phyloP scores from a whole-genome alignment of 2,113 vertebrate species.

The Neomonachus schauinslandi region DNA sequence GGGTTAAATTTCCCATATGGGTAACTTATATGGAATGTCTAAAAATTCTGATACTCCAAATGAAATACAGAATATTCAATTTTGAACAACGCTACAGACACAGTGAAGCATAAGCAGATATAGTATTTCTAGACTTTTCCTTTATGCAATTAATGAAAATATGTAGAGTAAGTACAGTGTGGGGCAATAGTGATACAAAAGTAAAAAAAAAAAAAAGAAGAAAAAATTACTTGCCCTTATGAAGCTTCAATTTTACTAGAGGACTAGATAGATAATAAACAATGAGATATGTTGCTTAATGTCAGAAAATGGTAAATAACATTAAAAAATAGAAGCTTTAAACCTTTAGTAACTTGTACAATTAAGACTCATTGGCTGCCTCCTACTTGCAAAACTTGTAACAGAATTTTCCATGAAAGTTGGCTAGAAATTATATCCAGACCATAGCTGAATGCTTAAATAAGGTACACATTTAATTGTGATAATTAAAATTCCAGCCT shows the following conservation, averaged over 20 bases:
- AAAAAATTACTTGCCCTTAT: neutral
- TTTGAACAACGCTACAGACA: neutral
- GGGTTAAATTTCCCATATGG: neutral
- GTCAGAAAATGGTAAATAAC: slow-evolving; percentile 21
- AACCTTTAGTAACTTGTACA: neutral
- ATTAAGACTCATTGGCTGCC: neutral
- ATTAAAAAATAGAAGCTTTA: neutral
- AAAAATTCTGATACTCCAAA: slow-evolving; percentile 2
- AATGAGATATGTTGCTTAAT: neutral
- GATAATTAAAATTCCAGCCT: neutral
- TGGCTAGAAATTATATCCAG: neutral
- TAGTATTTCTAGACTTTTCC: neutral
- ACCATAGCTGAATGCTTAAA: neutral
- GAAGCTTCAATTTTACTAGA: slow-evolving; percentile 3
- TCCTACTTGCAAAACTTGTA: neutral
- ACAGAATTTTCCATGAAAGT: neutral
- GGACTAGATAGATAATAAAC: neutral
- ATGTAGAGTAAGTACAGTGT: neutral
- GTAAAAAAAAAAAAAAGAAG: neutral
- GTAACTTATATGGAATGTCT: neutral
- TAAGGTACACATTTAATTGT: neutral
- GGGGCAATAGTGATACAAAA: neutral
- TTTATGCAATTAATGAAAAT: neutral
- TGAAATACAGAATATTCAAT: neutral
- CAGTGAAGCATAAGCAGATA: neutral